Evolutionary conservation across 2,797 vertebrate genomes (phyloP), one percentile per base, ranked within the genome.

Genomic region (Peromyscus nudipes): DNA sequence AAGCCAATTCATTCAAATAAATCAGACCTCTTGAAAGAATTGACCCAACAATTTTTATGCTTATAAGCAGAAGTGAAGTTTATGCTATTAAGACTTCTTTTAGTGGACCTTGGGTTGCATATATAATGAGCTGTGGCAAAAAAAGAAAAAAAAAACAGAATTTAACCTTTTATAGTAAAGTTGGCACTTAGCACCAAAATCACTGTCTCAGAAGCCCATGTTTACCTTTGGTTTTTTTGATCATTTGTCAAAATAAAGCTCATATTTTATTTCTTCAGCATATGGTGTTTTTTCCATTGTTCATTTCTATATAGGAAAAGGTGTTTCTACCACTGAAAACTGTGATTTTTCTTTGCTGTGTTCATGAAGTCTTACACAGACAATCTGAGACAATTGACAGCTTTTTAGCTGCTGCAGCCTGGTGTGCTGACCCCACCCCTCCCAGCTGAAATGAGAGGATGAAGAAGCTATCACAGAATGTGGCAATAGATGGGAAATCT

Each of bases 391-490:
- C 85, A 87, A 52, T 86, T 94, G 88, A 85, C 52, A 92, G 40
- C 75, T 27, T 43, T 96, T 87, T 85, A 95, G 67, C 77, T 60
- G 14, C 87, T 92, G 91, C 83, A 71, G 25, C 57, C 43, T 25
- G 27, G 89, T 6, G 17, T 95, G 73, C 4, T 17, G 40, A 37
- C 88, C 97, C 97, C 84, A 3, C 13, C 23, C n/a, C 52, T 64
- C 62, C 49, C 0, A 83, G 79, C 29, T 73, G 76, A 94, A 98
- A 95, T 94, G 93, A 73, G 92, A 94, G 55, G 11, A 92, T 89
- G 71, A 71, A 82, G 95, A 29, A 91, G 8, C 97, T 93, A 75
- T 92, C 94, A 95, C 94, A n/a, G 8, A 97, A 97, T 89, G 95
- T 97, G 91, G 1, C 60, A 83, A 49, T 37, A 49, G 43, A 91